These are phyloP conservation scores for Leptinotarsa texana DNA, from an alignment of 1,140 invertebrate species.

Conservation along the genomic window DNA sequence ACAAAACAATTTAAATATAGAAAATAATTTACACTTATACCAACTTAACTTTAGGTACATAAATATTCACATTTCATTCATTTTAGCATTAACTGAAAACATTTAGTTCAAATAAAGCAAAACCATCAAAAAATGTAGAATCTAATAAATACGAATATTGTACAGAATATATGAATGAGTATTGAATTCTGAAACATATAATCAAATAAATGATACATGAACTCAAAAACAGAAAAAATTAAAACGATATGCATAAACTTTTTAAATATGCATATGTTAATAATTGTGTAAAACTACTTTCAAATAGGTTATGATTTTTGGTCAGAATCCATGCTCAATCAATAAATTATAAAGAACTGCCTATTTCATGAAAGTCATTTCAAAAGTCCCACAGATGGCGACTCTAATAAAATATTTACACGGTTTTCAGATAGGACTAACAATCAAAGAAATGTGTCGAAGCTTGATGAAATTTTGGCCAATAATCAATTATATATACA, in stretches of 20 bases:
- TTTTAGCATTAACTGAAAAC: neutral
- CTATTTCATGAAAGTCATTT: too few relatives aligned
- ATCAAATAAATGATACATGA: neutral
- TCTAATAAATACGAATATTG: neutral
- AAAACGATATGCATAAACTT: neutral
- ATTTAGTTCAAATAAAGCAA: neutral
- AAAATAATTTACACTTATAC: slow-evolving; percentile 21
- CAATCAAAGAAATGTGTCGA: too few relatives aligned
- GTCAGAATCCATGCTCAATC: too few relatives aligned
- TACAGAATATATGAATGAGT: neutral
- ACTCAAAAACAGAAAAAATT: neutral
- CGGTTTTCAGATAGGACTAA: too few relatives aligned
- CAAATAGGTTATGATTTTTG: neutral
- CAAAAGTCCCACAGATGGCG: too few relatives aligned
- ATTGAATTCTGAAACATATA: neutral
- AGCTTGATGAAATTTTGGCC: too few relatives aligned
- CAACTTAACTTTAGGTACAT: slow-evolving; percentile 13
- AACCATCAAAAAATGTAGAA: neutral
- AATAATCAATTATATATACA: too few relatives aligned
- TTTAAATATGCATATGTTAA: neutral
- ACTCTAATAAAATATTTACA: too few relatives aligned
- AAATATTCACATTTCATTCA: slow-evolving; percentile 7
- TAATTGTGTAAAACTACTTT: neutral
- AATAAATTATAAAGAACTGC: too few relatives aligned
- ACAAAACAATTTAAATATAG: slow-evolving; percentile 23